Base-by-base conservation (phyloP, 2,113 vertebrate species). In the Sitta europaea region DNA sequence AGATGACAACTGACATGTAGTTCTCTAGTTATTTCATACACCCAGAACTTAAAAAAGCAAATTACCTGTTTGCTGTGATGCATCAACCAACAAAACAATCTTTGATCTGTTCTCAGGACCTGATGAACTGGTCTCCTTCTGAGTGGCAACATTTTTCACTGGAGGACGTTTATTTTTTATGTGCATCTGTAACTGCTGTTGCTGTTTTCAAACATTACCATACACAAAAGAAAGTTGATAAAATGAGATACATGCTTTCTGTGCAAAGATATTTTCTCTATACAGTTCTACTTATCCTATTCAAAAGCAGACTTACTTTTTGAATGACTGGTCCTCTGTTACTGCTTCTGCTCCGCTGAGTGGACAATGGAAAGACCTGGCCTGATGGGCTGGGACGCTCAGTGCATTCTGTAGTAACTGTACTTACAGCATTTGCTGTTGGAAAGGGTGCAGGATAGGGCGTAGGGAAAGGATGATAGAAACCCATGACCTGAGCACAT, bases 401-500 rank as follows among this genome's bases (percentile, higher is more conserved):
- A 4, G 97, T n/a, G 78, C 99, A 98, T 10, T 99, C 99, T 35
- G 98, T 48, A 27, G 98, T 97, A 14, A 99, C 97, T 10, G 99
- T 71, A 95, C 96, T 99, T 14, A 99, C 98, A 90, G 99, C 96
- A 67, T 95, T 98, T 12, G 98, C 89, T 71, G 99, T n/a, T 94
- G 99, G 99, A 67, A 99, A 98, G 12, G 99, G 98, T 18, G 98
- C 97, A 12, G 98, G 97, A 45, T 99, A 99, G 3, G 99, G 97
- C 12, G 98, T 63, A 61, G 98, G 98, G 76, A 99, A 99, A 58
- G 99, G 99, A 97, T 99, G 99, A 93, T 99, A 99, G 97, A 99
- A 99, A 82, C 99, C 99, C 99, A 99, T 99, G 80, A 99, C 98
- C 55, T 99, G 99, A 58, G 99, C 98, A 96, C 99, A 99, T 2